A percentile compares a stretch with the other conserved stretches of the same genome.
These are phyloP conservation scores for Cosmorhoe ocellata DNA, from an alignment of 2,888 invertebrate genomes.

Conservation along the genomic window DNA sequence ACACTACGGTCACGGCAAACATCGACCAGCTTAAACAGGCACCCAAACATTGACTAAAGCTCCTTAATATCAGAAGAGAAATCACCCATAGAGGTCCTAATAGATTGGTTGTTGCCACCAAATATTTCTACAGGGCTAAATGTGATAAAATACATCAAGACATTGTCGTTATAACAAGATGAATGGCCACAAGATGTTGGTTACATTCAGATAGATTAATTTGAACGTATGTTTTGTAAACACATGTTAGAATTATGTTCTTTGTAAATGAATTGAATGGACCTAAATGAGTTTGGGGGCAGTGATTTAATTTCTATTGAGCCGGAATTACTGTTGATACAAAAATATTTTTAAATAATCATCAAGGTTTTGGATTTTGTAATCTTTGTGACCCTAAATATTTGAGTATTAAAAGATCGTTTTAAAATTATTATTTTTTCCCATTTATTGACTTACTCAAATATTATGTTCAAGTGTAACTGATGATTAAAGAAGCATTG, in stretches of 20 bases:
- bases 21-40: slow-evolving; percentile 48
- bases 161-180: slow-evolving; percentile 79
- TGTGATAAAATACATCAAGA: slow-evolving; percentile 80
- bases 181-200: slow-evolving; percentile 65
- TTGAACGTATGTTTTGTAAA: slow-evolving; percentile 53
- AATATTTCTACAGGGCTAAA: slow-evolving; percentile 76
- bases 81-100: slow-evolving; percentile 44
- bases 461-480: too few species aligned
- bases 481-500: too few species aligned
- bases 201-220: slow-evolving; percentile 63
- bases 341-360: not conserved
- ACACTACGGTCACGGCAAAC: slow-evolving; percentile 66
- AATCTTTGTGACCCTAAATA: too few species aligned
- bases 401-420: too few species aligned
- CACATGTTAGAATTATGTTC: slow-evolving; percentile 38
- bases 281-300: slow-evolving; percentile 28
- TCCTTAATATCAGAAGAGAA: slow-evolving; percentile 24
- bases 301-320: slow-evolving; percentile 13
- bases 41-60: slow-evolving; percentile 12
- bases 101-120: slow-evolving; percentile 50
- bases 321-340: slow-evolving; percentile 10
- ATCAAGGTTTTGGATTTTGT: too few species aligned
- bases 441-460: too few species aligned
- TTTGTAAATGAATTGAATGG: slow-evolving; percentile 44
- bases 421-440: too few species aligned